phyloP scores from a whole-genome alignment of 2,888 invertebrate genomes.

The Rotaria magnacalcarata region DNA sequence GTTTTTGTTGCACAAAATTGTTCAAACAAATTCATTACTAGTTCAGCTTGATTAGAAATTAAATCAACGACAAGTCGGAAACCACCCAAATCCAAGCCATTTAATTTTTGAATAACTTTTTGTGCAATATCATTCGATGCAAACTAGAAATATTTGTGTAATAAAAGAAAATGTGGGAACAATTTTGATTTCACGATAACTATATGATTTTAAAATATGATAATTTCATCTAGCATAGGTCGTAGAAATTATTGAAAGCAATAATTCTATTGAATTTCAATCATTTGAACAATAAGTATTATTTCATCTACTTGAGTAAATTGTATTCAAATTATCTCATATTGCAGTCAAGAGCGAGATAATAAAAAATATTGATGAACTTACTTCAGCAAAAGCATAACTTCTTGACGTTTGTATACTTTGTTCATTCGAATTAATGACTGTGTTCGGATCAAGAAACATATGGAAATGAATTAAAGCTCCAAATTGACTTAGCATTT shows the following conservation, averaged over 20 bases:
- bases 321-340: too few relatives aligned
- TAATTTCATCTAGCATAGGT: too few relatives aligned
- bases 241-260: too few relatives aligned
- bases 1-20: constrained; percentile 2
- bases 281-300: too few relatives aligned
- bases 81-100: constrained; percentile 24
- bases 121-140: not conserved
- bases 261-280: too few relatives aligned
- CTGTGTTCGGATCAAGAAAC: not conserved
- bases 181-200: too few relatives aligned
- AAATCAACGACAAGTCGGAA: constrained; percentile 1
- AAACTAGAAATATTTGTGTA: not conserved
- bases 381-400: constrained; percentile 35
- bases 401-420: not conserved
- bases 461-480: not conserved
- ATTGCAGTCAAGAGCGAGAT: too few relatives aligned
- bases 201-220: too few relatives aligned
- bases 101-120: not conserved
- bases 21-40: constrained; percentile 21
- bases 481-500: constrained; percentile 14
- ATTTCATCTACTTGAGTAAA: too few relatives aligned
- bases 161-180: too few relatives aligned
- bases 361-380: not conserved
- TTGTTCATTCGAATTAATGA: too few relatives aligned
- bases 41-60: constrained; percentile 17